A percentile compares a stretch with the other conserved stretches of the same genome.
Conservation (phyloP, 1,140 invertebrate species). For the Prorops nasuta region DNA sequence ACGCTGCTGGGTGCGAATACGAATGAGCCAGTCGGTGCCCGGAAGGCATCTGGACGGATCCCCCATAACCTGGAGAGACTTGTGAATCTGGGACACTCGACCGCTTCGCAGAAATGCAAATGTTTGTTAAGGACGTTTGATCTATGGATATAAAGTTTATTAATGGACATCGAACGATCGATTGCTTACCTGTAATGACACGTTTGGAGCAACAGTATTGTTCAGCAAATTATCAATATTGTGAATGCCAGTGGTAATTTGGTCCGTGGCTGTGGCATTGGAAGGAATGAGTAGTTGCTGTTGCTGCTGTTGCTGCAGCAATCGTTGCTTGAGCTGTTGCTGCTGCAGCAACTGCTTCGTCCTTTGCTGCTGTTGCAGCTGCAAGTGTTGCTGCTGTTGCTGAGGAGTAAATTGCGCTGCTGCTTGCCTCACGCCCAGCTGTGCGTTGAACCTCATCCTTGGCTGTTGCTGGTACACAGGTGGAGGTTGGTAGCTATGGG, state of each 20-base stretch:
- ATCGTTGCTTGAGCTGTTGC: slow-evolving; percentile 59
- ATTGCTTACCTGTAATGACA: slow-evolving; percentile 64
- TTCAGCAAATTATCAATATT: slow-evolving; percentile 78
- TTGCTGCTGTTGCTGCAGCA: slow-evolving; percentile 69
- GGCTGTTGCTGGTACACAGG: slow-evolving; percentile 56
- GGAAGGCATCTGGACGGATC: slow-evolving; percentile 56
- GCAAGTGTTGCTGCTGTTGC: slow-evolving; percentile 47
- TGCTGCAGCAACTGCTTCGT: slow-evolving; percentile 47
- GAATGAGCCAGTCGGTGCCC: slow-evolving; percentile 53
- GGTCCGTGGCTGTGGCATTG: slow-evolving; percentile 63
- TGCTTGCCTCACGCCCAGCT: slow-evolving; percentile 41
- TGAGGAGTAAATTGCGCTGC: slow-evolving; percentile 42
- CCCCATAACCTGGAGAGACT: slow-evolving; percentile 66
- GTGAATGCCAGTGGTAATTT: slow-evolving; percentile 65
- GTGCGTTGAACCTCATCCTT: slow-evolving; percentile 45
- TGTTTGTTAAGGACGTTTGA: neutral
- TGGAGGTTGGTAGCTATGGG: slow-evolving; percentile 54
- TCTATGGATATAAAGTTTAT: neutral
- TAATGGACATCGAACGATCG: too few relatives aligned
- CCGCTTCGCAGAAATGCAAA: slow-evolving; percentile 54
- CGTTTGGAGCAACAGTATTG: slow-evolving; percentile 78
- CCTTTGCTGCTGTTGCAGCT: slow-evolving; percentile 51
- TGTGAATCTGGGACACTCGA: slow-evolving; percentile 72
- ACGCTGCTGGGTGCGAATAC: slow-evolving; percentile 51
- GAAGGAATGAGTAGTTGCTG: slow-evolving; percentile 68